Evolutionary conservation across 1,140 invertebrate genomes (phyloP), one percentile per base, ranked within the genome.

Genomic region (Stegodyphus dumicola): DNA sequence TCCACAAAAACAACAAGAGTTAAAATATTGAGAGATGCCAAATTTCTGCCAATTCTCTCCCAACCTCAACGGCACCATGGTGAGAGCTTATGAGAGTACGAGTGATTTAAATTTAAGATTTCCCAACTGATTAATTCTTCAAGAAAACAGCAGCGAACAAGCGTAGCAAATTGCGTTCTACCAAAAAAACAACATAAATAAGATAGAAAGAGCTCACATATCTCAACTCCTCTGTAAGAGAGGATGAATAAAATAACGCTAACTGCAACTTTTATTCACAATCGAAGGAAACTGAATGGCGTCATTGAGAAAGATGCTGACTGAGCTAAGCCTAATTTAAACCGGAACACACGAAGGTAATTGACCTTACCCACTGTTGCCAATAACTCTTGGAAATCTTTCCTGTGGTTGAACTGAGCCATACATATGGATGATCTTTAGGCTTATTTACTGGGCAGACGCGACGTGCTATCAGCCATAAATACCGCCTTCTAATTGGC

Each of bases 351-450:
- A 81, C 60, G 73, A 76, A 71, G 81, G 81, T 77, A 85, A 85
- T 85, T 85, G 81, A 85, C 81, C 81, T 76, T 76, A 85, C 52
- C 56, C 74, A 65, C 64, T n/a, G 65, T 64, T 85, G 74, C 48
- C 81, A 76, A 85, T 85, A 85, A 85, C 71, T 85, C 65, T 66
- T 33, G 7, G 53, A 52, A 85, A 85, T 85, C 81, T 85, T 77
- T 18, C 66, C 73, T 77, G 65, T 33, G 33, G 71, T 54, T 53
- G 71, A 73, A 18, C 81, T 76, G 13, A 76, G 81, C 73, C 73
- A 85, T 85, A 85, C 81, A 85, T 85, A 85, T 85, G 73, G 81
- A 85, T 85, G 81, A 77, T 85, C 33, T 85, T 69, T 56, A 76
- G 33, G 81, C 81, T 85, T 85, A 85, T 85, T 85, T 85, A 85